These are phyloP conservation scores for Guaruba guarouba DNA, from an alignment of 2,113 vertebrate genomes.

Conservation along the genomic window DNA sequence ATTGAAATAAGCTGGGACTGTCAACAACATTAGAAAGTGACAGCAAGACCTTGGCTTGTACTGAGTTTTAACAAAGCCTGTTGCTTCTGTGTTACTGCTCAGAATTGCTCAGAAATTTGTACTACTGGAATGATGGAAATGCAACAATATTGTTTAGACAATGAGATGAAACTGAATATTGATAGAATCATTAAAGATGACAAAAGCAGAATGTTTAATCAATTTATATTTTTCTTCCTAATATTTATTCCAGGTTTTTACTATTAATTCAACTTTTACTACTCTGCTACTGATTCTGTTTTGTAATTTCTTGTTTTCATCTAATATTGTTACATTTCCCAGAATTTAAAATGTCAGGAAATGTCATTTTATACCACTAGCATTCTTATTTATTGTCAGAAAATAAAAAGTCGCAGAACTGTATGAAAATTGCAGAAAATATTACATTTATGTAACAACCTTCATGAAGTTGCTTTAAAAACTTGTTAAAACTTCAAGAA, in stretches of 20 bases:
- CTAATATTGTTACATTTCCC: neutral
- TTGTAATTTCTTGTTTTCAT: neutral
- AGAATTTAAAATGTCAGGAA: neutral
- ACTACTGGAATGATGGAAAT: neutral
- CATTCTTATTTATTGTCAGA: neutral
- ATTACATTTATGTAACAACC: neutral
- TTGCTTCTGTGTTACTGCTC: neutral
- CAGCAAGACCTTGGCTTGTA: constrained; percentile 20
- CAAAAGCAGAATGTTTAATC: neutral
- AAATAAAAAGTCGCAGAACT: neutral
- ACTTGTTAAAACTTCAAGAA: neutral
- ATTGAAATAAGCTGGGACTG: neutral
- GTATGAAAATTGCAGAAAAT: neutral
- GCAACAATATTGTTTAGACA: neutral
- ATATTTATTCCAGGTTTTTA: neutral
- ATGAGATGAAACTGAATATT: neutral
- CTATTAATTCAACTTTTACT: neutral
- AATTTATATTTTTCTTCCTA: neutral
- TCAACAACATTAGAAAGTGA: neutral
- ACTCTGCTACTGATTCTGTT: neutral
- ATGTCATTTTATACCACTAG: neutral
- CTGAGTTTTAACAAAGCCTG: neutral
- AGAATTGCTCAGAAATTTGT: neutral
- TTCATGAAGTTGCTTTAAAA: neutral
- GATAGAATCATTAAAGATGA: neutral